Evolutionary conservation across 2,797 vertebrate genomes (phyloP), one percentile per base, ranked within the genome.

Genomic region (Hirundo rustica): DNA sequence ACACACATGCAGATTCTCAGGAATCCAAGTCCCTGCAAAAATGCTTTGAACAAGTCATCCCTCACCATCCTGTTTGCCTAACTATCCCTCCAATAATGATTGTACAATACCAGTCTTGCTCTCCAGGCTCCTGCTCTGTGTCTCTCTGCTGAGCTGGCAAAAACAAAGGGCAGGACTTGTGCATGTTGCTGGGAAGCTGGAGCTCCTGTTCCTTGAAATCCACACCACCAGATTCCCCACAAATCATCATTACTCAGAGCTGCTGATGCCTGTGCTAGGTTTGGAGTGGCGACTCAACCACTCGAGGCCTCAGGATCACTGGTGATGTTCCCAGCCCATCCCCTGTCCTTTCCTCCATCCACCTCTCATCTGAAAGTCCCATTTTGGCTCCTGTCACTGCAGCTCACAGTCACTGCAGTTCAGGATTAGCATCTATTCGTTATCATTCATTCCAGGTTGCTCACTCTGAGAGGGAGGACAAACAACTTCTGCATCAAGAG

Each of bases 381-480:
- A 1, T 34, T 90, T 75, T 15, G 3, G 7, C 70, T 90, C 36
- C 74, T 79, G 55, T 55, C 34, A 27, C 36, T 11, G 5, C 40
- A 70, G 60, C 67, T 87, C 61, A 40, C 50, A 58, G 71, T 68
- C 72, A 57, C 67, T 77, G 83, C 78, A 87, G 74, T 77, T 83
- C 78, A 87, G 74, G 67, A 61, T 82, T 94, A 87, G 57, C 64
- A 82, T 74, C 61, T 88, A 40, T 84, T 86, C 4, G 1, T 95
- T 85, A 55, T 64, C 64, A 71, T 85, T 85, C 75, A 80, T 81
- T 90, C 93, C 83, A 93, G 70, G 80, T 76, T 93, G 67, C 67
- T 82, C 60, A 22, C 48, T 88, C 55, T 47, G 36, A 84, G 60
- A 87, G 29, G 47, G 60, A 93, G 71, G 51, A 85, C 44, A 70